These are phyloP conservation scores for Catalaphyllia jardinei DNA, from an alignment of 64 coral and sea anemone species.

Conservation along the genomic window DNA sequence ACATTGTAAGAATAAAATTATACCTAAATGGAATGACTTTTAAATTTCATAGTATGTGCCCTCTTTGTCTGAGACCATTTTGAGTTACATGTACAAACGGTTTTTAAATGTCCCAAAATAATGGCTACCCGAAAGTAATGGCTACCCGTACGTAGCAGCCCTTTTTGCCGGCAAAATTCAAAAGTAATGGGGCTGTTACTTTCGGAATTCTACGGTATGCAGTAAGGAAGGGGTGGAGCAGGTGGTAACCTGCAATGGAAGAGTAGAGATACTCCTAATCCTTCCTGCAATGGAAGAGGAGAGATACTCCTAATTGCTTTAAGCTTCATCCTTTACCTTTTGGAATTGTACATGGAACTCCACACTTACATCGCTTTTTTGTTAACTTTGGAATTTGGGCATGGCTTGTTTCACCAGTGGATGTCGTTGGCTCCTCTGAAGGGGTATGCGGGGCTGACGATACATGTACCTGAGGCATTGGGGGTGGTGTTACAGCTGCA, in stretches of 20 bases:
- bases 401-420: not conserved
- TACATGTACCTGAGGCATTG: slow-evolving; percentile 3
- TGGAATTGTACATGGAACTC: not conserved
- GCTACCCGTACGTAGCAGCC: too few relatives aligned
- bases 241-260: not conserved
- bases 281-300: too few relatives aligned
- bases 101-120: too few relatives aligned
- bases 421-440: slow-evolving; percentile 32
- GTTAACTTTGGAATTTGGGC: slow-evolving; percentile 37
- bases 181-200: too few relatives aligned
- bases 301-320: not conserved
- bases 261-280: not conserved
- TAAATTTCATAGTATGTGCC: too few relatives aligned
- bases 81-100: too few relatives aligned
- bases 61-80: too few relatives aligned
- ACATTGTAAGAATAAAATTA: too few relatives aligned
- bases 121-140: too few relatives aligned
- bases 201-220: too few relatives aligned
- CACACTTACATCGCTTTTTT: slow-evolving; percentile 73
- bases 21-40: too few relatives aligned
- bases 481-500: slow-evolving; percentile 27
- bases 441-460: slow-evolving; percentile 7
- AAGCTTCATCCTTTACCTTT: not conserved
- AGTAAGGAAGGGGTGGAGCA: not conserved
- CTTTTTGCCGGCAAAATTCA: too few relatives aligned